A percentile compares a stretch with the other conserved stretches of the same genome.
phyloP scores from a whole-genome alignment of 2,113 vertebrate species.

The Apodemus sylvaticus region DNA sequence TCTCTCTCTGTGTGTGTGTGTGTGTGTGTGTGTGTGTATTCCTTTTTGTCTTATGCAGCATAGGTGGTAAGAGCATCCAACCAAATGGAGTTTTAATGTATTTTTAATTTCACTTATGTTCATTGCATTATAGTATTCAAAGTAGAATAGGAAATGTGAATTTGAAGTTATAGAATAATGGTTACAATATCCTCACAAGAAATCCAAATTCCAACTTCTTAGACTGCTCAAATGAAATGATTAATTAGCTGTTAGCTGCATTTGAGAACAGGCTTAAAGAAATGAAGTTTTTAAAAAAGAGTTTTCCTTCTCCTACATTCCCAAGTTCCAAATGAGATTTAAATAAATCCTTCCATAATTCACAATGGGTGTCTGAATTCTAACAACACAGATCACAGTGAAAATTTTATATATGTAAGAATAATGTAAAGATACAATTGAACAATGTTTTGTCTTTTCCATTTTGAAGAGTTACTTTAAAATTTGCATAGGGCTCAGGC shows the following conservation, averaged over 20 bases:
- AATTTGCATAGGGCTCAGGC: not conserved
- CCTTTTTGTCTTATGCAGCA: not conserved
- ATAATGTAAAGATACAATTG: not conserved
- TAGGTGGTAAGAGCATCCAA: not conserved
- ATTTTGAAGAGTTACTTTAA: not conserved
- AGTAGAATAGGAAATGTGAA: constrained; percentile 2
- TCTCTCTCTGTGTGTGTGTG: too few relatives aligned
- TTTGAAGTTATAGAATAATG: not conserved
- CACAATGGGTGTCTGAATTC: not conserved
- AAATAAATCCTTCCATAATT: not conserved
- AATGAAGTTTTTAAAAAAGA: not conserved
- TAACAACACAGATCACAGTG: not conserved
- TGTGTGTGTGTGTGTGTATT: too few relatives aligned
- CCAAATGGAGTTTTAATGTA: not conserved
- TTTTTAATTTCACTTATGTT: not conserved
- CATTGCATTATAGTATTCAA: not conserved
- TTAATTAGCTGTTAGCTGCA: not conserved
- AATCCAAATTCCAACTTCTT: not conserved
- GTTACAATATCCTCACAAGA: not conserved
- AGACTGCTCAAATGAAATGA: not conserved
- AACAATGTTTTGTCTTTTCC: not conserved
- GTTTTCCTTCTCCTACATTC: not conserved
- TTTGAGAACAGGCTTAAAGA: constrained; percentile 19
- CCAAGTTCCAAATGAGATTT: constrained; percentile 24
- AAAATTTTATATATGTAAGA: not conserved